Percentiles rank a stretch among this genome's conserved stretches.
These are phyloP conservation scores for Paramuricea clavata DNA, from an alignment of 92 coral and sea anemone genomes.

Conservation along the genomic window DNA sequence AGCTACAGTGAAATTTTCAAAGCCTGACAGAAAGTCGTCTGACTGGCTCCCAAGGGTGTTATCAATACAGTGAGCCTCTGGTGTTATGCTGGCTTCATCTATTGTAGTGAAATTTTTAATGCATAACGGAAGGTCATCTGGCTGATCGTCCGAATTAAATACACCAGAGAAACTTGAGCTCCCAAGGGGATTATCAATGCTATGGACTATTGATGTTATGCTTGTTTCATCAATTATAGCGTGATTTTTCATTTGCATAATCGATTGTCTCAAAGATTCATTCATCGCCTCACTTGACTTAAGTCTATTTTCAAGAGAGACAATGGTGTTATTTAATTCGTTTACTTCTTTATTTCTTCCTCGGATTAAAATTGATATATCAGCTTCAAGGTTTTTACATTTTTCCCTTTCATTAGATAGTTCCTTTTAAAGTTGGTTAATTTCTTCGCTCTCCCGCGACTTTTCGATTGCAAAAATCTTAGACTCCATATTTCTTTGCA, in stretches of 20 bases:
- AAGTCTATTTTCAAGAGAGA: neutral
- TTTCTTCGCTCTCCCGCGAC: neutral
- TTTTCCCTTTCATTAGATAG: neutral
- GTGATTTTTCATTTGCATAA: constrained; percentile 2
- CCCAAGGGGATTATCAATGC: too few species aligned
- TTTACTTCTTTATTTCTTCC: neutral
- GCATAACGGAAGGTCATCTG: too few species aligned
- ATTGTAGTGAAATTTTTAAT: too few species aligned
- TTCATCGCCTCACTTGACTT: constrained; percentile 9
- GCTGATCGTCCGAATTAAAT: too few species aligned
- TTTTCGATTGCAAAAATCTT: neutral
- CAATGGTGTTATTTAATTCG: neutral
- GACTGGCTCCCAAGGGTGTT: too few species aligned
- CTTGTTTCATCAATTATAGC: too few species aligned
- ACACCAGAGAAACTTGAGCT: too few species aligned
- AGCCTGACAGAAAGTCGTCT: too few species aligned
- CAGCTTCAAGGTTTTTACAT: neutral
- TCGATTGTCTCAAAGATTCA: neutral
- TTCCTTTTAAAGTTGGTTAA: neutral
- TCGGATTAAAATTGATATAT: neutral
- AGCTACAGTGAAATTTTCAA: too few species aligned
- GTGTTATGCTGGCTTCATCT: too few species aligned
- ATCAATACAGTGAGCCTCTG: too few species aligned
- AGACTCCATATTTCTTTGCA: neutral
- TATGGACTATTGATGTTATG: too few species aligned